A percentile compares a stretch with the other conserved stretches of the same genome.
Conservation (phyloP, 2,797 vertebrate genomes). For the Aplochiton taeniatus region DNA sequence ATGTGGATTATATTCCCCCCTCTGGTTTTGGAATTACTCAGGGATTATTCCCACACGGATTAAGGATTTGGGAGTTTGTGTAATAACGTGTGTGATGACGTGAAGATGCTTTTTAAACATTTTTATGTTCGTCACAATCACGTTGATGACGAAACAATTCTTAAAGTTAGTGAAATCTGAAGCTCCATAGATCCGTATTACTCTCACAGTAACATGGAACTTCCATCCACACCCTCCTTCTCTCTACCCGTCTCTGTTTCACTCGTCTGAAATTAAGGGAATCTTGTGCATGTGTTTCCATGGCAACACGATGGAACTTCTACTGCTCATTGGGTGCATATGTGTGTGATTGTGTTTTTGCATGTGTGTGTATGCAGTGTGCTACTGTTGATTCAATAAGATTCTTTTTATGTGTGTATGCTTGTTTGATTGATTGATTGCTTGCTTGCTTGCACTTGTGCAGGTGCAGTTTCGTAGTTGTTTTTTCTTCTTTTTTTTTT, state of each 20-base stretch:
- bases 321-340: neutral
- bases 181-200: too few relatives aligned
- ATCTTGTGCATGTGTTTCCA: conserved; percentile 59
- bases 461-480: neutral
- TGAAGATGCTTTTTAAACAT: neutral
- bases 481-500: conserved; percentile 33
- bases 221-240: too few relatives aligned
- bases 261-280: conserved; percentile 30
- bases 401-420: neutral
- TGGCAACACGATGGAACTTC: conserved; percentile 47
- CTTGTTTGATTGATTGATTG: too few relatives aligned
- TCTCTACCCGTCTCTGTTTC: conserved; percentile 8
- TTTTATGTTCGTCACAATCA: conserved; percentile 8
- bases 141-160: too few relatives aligned
- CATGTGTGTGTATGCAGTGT: neutral
- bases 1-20: conserved; percentile 16
- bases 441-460: neutral
- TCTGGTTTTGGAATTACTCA: conserved; percentile 10
- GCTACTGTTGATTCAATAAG: neutral
- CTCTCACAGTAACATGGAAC: too few relatives aligned
- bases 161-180: too few relatives aligned
- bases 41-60: conserved; percentile 23
- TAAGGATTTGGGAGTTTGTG: neutral
- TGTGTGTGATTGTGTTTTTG: neutral
- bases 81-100: neutral